Evolutionary conservation across 2,113 vertebrate species (phyloP), one percentile per base, ranked within the genome.

Genomic region (Cyprinodon variegatus): DNA sequence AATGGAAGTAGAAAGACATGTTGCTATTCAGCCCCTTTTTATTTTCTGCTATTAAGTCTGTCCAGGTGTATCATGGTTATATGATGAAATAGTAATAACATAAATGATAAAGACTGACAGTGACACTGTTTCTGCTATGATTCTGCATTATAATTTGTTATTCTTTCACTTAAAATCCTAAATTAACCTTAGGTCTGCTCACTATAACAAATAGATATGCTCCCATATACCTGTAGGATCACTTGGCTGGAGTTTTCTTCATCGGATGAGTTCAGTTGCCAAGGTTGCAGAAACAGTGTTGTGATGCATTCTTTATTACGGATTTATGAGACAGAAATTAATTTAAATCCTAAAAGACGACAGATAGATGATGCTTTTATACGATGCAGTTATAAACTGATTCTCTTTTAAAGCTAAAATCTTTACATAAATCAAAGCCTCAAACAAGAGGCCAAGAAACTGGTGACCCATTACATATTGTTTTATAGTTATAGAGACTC

Each of bases 311-410:
- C 13, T 36, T 43, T 81, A 69, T 13, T 87, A 79, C 43, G 83
- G 70, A 85, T 87, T 87, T 71, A 78, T 66, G 74, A 73, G 64
- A 61, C 57, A 68, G 29, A 46, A 69, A 64, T 50, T 43, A 46
- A 62, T 73, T 17, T 37, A 75, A 60, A 65, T 64, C 29, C 48
- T 41, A 39, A 65, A 74, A 64, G 66, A 59, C 48, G 3, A 37
- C 61, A 45, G 2, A 6, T 48, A 80, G 0, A 62, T 20, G 10
- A 15, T 15, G 64, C 50, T 87, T 57, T 57, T n/a, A n/a, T n/a
- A 62, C 29, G 1, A 48, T 46, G 64, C 78, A 78, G 78, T 48
- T 12, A 0, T 68, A 64, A 63, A 83, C 62, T 36, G 9, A n/a
- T 61, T 66, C 67, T 20, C 48, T 8, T 15, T 46, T 29, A 60